A percentile compares a stretch with the other conserved stretches of the same genome.
These are phyloP conservation scores for Cephus pygmeus DNA, from an alignment of 2,888 invertebrate species.

Conservation along the genomic window DNA sequence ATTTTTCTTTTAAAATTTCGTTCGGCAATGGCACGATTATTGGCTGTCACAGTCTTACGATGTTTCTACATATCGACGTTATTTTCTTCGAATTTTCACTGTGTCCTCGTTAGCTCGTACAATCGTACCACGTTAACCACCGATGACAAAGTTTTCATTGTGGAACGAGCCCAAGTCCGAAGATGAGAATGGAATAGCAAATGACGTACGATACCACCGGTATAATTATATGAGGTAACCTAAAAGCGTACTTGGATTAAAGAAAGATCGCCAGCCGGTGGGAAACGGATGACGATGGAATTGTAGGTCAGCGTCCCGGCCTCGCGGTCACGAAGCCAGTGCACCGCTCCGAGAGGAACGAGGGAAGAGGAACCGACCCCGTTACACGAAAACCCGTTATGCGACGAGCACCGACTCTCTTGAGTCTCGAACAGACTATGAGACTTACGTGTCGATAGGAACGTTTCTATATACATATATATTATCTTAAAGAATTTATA, in stretches of 20 bases:
- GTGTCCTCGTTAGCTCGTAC: not conserved
- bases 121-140: not conserved
- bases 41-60: too few species aligned
- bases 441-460: not conserved
- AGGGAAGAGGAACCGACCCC: slow-evolving; percentile 56
- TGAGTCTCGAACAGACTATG: not conserved
- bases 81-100: not conserved
- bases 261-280: slow-evolving; percentile 6
- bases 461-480: not conserved
- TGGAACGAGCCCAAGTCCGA: not conserved
- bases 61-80: too few species aligned
- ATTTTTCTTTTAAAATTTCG: not conserved
- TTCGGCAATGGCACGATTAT: not conserved
- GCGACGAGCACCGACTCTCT: slow-evolving; percentile 20
- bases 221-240: not conserved
- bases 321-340: slow-evolving; percentile 53
- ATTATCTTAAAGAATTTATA: not conserved
- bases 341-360: slow-evolving; percentile 33
- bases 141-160: not conserved
- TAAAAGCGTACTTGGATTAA: not conserved
- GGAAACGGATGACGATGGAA: slow-evolving; percentile 51
- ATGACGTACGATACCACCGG: not conserved
- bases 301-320: slow-evolving; percentile 64
- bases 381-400: slow-evolving; percentile 59
- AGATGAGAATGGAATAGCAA: not conserved